Conservation (phyloP, 1,140 invertebrate species). For the Drosophila gunungcola region DNA sequence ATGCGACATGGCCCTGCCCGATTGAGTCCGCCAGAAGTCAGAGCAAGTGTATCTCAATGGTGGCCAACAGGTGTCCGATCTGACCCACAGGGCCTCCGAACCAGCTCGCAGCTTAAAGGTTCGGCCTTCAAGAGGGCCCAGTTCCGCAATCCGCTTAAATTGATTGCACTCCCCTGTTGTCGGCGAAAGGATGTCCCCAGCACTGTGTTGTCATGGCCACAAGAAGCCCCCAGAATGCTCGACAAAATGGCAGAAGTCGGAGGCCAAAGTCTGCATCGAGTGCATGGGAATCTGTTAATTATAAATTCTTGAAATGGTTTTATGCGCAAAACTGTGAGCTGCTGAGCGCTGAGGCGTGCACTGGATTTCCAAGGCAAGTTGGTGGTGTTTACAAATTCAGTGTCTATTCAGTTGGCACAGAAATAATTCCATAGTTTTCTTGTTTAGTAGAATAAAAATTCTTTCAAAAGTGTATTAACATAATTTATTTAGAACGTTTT, state of each 20-base stretch:
- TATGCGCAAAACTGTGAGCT: constrained; percentile 44
- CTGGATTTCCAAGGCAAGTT: neutral
- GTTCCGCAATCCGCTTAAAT: constrained; percentile 68
- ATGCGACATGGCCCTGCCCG: constrained; percentile 27
- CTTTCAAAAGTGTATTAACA: no score
- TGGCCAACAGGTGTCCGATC: constrained; percentile 46
- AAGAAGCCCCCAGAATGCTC: constrained; percentile 28
- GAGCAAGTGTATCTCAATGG: constrained; percentile 11
- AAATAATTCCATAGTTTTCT: constrained; percentile 19
- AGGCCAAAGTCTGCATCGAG: neutral
- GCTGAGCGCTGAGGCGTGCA: constrained; percentile 33
- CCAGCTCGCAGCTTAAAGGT: constrained; percentile 17
- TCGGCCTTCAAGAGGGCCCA: constrained; percentile 40
- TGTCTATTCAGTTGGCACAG: neutral
- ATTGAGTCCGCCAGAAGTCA: constrained; percentile 24
- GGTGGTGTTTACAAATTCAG: neutral
- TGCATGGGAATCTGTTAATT: constrained; percentile 66
- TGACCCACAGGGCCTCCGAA: constrained; percentile 18
- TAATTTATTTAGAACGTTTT: no score
- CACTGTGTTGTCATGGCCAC: constrained; percentile 30
- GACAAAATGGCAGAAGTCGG: neutral
- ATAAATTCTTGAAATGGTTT: constrained; percentile 66
- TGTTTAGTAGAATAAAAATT: neutral
- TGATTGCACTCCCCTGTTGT: constrained; percentile 58
- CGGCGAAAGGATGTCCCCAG: neutral